A percentile compares a stretch with the other conserved stretches of the same genome.
These are phyloP conservation scores for Lycocerus yunnanus DNA, from an alignment of 2,888 invertebrate species.

Conservation along the genomic window DNA sequence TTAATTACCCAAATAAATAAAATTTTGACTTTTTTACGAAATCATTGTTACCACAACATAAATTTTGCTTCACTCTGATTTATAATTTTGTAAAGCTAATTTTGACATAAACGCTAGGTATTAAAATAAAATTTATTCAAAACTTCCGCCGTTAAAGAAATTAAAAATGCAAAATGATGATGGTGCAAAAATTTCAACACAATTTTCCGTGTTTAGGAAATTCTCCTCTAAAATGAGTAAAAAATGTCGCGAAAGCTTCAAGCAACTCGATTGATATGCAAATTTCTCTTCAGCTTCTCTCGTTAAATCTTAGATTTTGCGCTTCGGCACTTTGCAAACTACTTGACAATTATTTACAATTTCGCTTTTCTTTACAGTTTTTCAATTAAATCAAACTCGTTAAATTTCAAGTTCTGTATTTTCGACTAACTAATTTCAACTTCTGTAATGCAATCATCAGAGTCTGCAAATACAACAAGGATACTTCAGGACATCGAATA, in stretches of 20 bases:
- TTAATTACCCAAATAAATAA: neutral
- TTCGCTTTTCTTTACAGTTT: neutral
- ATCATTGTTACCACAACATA: neutral
- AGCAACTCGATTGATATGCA: neutral
- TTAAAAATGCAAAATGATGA: neutral
- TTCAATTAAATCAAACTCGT: no score
- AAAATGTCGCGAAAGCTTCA: neutral
- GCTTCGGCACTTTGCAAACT: neutral
- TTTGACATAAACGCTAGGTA: neutral
- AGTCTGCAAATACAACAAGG: no score
- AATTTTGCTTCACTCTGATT: neutral
- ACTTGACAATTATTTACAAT: neutral
- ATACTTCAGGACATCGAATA: no score
- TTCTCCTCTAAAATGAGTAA: neutral
- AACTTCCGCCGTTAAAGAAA: neutral
- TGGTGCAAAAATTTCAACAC: neutral
- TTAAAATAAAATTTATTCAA: neutral
- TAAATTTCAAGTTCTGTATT: no score
- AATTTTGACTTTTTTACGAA: neutral
- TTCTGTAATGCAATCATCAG: no score
- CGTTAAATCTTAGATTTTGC: neutral
- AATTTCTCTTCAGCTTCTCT: neutral
- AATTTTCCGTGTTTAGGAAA: neutral
- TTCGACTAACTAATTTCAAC: no score
- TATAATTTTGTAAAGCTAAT: neutral